Evolutionary conservation across 2,888 invertebrate species (phyloP).

Genomic region (Ametastegia equiseti): DNA sequence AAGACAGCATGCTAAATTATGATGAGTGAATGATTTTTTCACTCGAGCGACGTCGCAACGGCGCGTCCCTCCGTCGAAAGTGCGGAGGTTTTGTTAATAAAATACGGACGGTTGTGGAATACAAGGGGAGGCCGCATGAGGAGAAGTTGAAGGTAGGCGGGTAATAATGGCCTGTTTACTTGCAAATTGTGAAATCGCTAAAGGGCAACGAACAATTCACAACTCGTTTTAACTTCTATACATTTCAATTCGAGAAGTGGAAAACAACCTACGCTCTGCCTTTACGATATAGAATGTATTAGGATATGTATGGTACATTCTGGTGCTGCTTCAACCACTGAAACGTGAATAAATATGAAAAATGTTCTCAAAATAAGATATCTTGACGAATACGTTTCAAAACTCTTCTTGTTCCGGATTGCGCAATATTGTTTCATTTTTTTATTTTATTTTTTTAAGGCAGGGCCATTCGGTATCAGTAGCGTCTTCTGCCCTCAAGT

Average conservation of each 20-base stretch:
- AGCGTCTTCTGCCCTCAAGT: too few relatives aligned
- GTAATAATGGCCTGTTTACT: conserved; percentile 69
- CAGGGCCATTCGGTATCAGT: too few relatives aligned
- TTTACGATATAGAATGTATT: too few relatives aligned
- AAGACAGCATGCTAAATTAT: conserved; percentile 18
- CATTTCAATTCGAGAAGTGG: conserved; percentile 64
- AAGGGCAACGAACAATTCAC: conserved; percentile 71
- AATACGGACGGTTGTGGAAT: background rate
- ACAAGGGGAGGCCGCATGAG: background rate
- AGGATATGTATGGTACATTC: too few relatives aligned
- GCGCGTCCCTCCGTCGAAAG: background rate
- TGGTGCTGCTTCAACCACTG: too few relatives aligned
- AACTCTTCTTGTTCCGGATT: too few relatives aligned
- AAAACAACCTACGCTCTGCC: conserved; percentile 43
- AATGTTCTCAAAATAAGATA: too few relatives aligned
- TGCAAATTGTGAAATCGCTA: conserved; percentile 70
- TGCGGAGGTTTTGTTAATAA: background rate
- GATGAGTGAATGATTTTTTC: conserved; percentile 30
- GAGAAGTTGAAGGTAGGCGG: conserved; percentile 22
- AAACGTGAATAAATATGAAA: too few relatives aligned
- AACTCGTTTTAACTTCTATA: conserved; percentile 68
- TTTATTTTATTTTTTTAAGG: too few relatives aligned
- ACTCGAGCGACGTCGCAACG: background rate
- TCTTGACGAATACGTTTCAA: too few relatives aligned
- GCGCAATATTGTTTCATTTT: too few relatives aligned